Evolutionary conservation across 2,888 invertebrate genomes (phyloP), one percentile per base, ranked within the genome.

Genomic region (Rhingia campestris): DNA sequence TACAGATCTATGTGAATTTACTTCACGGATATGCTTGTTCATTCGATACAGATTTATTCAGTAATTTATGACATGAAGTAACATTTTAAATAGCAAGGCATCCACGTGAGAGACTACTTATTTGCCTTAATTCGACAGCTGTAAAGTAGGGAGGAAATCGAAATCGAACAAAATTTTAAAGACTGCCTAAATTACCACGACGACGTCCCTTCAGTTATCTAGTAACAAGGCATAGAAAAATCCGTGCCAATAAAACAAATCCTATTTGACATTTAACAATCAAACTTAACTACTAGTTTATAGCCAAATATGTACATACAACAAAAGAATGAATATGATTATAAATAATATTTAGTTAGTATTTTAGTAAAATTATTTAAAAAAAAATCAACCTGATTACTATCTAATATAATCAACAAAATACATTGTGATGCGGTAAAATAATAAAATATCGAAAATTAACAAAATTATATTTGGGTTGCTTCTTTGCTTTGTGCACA

Each of bases 291-390:
- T 59, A 59, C 53, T 61, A 81, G 67, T 64, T 74, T 35, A 64
- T 69, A 74, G 79, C 73, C 67, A 79, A 82, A 79, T 79, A 64
- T 79, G 82, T 82, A 82, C 49, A 79, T 82, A 82, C 22, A 7
- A 14, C n/a, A 5, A 30, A 49, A 49, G 22, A 22, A 22, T 22
- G 61, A 56, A 51, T 70, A 63, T 47, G 45, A 56, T n/a, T 41
- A 37, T n/a, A 47, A 22, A 3, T 51, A 7, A 43, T 35, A 35
- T 64, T 58, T 73, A 82, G 82, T 59, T 82, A 82, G 79, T 79
- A 53, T 69, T 70, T 82, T 69, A 79, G 61, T 69, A 51, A 41
- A 69, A 56, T 67, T 58, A 81, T 75, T 69, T 75, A 64, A 56
- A 56, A 75, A 67, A 33, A 58, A 30, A 64, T 5, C 35, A 81